phyloP scores from a whole-genome alignment of 2,888 invertebrate species.

The Stenotaenia linearis region DNA sequence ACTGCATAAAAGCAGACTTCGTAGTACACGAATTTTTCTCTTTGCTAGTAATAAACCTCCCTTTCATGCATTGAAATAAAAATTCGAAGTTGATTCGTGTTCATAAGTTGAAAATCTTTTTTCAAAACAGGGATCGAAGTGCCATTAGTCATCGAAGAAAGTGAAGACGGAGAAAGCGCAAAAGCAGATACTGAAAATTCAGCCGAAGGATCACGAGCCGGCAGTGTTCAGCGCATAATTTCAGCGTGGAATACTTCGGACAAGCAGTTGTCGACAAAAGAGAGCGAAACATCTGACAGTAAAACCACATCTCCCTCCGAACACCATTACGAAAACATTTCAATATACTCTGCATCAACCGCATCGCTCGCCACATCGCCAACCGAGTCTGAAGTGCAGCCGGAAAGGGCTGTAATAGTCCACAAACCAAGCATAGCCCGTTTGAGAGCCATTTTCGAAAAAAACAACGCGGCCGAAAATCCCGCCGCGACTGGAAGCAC shows the following conservation, averaged over 20 bases:
- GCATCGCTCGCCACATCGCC: not conserved
- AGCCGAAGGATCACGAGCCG: not conserved
- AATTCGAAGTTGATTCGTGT: not conserved
- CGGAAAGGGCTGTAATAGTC: constrained; percentile 36
- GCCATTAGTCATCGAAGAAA: not conserved
- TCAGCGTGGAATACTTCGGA: not conserved
- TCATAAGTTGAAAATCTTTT: not conserved
- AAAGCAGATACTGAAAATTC: not conserved
- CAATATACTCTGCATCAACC: not conserved
- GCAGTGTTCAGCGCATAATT: not conserved
- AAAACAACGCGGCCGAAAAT: constrained; percentile 33
- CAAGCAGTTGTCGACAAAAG: not conserved
- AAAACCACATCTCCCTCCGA: not conserved
- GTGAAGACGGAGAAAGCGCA: not conserved
- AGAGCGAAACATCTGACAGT: not conserved
- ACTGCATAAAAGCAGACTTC: too few relatives aligned
- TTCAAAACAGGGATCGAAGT: not conserved
- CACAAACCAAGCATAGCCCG: constrained; percentile 45
- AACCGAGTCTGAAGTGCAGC: not conserved
- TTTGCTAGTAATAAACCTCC: too few relatives aligned
- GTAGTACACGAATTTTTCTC: too few relatives aligned
- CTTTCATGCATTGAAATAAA: too few relatives aligned
- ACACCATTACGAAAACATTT: not conserved
- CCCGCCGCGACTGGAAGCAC: constrained; percentile 26
- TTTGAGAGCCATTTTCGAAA: constrained; percentile 46